phyloP scores from a whole-genome alignment of 2,888 invertebrate species.

The Polydrusus cervinus region DNA sequence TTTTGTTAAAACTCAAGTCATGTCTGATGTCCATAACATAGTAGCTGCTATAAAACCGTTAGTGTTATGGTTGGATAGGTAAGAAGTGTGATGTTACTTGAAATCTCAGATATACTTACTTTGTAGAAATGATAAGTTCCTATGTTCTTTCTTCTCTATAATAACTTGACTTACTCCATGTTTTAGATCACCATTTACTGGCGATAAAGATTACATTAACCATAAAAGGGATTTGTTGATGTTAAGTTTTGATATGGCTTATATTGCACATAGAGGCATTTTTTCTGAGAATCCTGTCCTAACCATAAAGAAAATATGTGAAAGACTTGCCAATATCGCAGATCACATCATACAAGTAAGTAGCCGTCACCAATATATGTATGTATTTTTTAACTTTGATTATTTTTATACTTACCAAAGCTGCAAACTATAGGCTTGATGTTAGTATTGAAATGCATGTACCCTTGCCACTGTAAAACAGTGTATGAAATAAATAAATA shows the following conservation, averaged over 20 bases:
- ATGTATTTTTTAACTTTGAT: neutral
- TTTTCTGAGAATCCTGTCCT: conserved; percentile 91
- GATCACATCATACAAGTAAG: conserved; percentile 88
- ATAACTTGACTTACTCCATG: neutral
- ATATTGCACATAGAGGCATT: conserved; percentile 91
- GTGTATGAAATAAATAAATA: no score
- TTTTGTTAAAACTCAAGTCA: conserved; percentile 84
- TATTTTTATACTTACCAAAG: neutral
- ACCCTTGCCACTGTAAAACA: no score
- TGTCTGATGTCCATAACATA: conserved; percentile 90
- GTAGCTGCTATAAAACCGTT: conserved; percentile 90
- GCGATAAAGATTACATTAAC: conserved; percentile 80
- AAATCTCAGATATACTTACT: no score
- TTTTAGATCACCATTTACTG: conserved; percentile 76
- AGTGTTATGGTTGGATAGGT: conserved; percentile 93
- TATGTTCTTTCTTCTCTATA: neutral
- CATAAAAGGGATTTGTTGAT: conserved; percentile 83
- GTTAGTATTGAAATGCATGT: no score
- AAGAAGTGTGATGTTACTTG: conserved; percentile 47
- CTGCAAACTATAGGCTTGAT: no score
- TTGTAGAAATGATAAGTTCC: neutral
- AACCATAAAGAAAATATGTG: conserved; percentile 82
- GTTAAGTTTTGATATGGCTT: conserved; percentile 89
- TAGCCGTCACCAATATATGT: no score
- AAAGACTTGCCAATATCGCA: conserved; percentile 83